phyloP scores from a whole-genome alignment of 2,888 invertebrate genomes.

The Hirtodrosophila confusa region DNA sequence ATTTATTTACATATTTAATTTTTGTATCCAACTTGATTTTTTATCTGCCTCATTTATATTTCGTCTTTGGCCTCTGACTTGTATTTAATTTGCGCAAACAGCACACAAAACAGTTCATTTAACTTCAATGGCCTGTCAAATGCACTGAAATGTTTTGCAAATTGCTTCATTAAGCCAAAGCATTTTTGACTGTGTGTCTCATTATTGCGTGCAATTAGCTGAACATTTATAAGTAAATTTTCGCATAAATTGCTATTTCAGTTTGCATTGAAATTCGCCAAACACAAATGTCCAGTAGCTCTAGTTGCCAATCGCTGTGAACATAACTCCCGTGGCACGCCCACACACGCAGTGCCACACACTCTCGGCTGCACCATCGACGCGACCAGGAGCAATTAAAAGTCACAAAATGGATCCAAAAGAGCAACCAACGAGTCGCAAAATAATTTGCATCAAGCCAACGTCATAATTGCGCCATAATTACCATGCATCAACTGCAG shows the following conservation, averaged over 20 bases:
- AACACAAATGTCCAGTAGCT: constrained; percentile 5
- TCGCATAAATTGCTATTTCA: constrained; percentile 30
- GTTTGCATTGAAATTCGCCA: constrained; percentile 11
- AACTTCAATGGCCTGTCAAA: constrained; percentile 75
- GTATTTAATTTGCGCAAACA: constrained; percentile 50
- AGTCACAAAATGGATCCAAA: constrained; percentile 44
- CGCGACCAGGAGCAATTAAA: constrained; percentile 49
- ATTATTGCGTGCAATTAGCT: constrained; percentile 43
- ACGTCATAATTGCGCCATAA: constrained; percentile 64
- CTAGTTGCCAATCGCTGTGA: constrained; percentile 1
- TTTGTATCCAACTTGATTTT: constrained; percentile 7
- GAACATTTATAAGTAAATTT: constrained; percentile 16
- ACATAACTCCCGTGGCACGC: background rate
- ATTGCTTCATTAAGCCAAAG: constrained; percentile 64
- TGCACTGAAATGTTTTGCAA: constrained; percentile 59
- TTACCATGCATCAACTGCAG: constrained; percentile 45
- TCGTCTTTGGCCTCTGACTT: constrained; percentile 21
- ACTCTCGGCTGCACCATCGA: constrained; percentile 6
- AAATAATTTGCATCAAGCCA: constrained; percentile 60
- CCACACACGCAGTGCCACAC: background rate
- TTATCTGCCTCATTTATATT: constrained; percentile 5
- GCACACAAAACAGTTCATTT: constrained; percentile 69
- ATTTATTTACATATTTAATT: constrained; percentile 13
- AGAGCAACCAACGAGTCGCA: constrained; percentile 28
- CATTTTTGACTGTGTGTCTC: constrained; percentile 10